Evolutionary conservation across 2,797 vertebrate genomes (phyloP), one percentile per base, ranked within the genome.

Genomic region (Sebastes steindachneri): DNA sequence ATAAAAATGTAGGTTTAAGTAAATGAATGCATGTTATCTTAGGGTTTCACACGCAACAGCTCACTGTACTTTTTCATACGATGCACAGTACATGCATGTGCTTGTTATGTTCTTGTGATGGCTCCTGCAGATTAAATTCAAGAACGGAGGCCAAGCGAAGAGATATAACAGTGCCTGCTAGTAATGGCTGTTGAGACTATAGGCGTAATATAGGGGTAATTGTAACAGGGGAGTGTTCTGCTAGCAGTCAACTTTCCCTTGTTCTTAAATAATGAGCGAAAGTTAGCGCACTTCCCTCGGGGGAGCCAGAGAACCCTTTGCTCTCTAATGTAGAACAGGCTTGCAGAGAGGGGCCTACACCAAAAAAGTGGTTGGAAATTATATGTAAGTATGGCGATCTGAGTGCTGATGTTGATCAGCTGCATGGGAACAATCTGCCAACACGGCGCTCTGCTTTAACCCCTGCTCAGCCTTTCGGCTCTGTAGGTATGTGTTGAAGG

Each of bases 321-420:
- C 86, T 89, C 77, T 93, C 73, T 90, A 94, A 93, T 92, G 77
- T 77, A 90, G 78, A 93, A 65, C 93, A 93, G 91, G 71, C 85
- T 93, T 88, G 58, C 58, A 78, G 77, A 67, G 48, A 83, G 73
- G 72, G 84, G 71, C 76, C 85, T 74, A 4, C 45, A 77, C 69
- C 57, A 31, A 31, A 81, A 89, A 82, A 68, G 35, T 79, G 76
- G 79, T 70, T 88, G 68, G 80, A 90, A 89, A 87, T 86, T 64
- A 48, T 48, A 48, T 53, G 68, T n/a, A 79, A 79, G 76, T 67
- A 21, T 64, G 45, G 69, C 74, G 72, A 73, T 75, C 53, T 55
- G 80, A 70, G 65, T 76, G 68, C 82, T 80, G 88, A 88, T 88
- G 86, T 83, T 85, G 75, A 83, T 90, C 81, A 73, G 66, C 75